phyloP scores from a whole-genome alignment of 2,888 invertebrate genomes.

The Corythucha ciliata region DNA sequence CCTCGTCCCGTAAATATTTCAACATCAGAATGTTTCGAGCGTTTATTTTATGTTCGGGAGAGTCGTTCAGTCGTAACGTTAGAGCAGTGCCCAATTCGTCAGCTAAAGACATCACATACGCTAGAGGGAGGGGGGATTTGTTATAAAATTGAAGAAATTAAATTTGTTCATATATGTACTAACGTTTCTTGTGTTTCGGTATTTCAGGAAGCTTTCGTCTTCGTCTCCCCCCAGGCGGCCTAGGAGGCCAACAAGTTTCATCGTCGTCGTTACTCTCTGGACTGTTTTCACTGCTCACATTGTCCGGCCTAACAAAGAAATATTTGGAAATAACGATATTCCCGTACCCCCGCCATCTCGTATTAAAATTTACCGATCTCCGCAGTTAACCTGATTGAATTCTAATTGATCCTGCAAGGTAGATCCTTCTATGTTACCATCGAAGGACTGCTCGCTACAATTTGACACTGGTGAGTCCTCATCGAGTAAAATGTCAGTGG shows the following conservation, averaged over 20 bases:
- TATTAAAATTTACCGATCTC: too few relatives aligned
- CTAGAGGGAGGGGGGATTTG: conserved; percentile 43
- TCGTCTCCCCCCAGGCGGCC: conserved; percentile 44
- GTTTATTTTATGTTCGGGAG: conserved; percentile 22
- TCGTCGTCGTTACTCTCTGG: conserved; percentile 27
- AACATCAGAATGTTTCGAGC: conserved; percentile 53
- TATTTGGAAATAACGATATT: too few relatives aligned
- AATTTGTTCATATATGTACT: conserved; percentile 39
- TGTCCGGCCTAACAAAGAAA: conserved; percentile 3
- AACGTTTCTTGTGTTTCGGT: conserved; percentile 79
- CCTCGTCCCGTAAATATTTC: conserved; percentile 67
- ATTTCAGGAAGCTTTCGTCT: conserved; percentile 81
- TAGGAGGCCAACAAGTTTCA: conserved; percentile 22
- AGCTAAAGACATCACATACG: conserved; percentile 40
- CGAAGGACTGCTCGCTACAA: conserved; percentile 54
- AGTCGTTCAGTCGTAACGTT: conserved; percentile 38
- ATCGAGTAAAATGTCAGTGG: conserved; percentile 71
- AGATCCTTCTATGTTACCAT: conserved; percentile 13
- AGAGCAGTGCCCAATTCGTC: conserved; percentile 35
- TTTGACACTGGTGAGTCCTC: conserved; percentile 71
- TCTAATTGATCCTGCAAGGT: conserved; percentile 8
- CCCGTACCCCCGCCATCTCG: too few relatives aligned
- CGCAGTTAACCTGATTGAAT: too few relatives aligned
- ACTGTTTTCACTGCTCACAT: conserved; percentile 25
- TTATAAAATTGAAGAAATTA: background rate